A percentile compares a stretch with the other conserved stretches of the same genome.
Conservation (phyloP, 2,888 invertebrate genomes). For the Idaea biselata region DNA sequence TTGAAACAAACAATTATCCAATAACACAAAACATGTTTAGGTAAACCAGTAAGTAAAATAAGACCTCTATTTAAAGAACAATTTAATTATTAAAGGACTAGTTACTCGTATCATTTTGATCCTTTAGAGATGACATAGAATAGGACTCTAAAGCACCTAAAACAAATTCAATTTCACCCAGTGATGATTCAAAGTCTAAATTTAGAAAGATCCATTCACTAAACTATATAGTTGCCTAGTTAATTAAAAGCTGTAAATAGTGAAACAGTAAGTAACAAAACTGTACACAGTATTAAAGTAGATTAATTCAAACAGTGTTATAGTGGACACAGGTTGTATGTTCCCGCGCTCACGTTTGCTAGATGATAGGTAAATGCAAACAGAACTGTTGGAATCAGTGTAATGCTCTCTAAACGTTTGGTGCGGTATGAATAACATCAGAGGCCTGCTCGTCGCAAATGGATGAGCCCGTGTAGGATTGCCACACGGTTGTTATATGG, state of each 20-base stretch:
- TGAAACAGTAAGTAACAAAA: background rate
- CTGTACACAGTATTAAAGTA: background rate
- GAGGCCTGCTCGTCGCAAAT: conserved; percentile 55
- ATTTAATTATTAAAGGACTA: too few species aligned
- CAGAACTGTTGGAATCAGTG: conserved; percentile 54
- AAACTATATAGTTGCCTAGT: background rate
- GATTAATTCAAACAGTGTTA: conserved; percentile 23
- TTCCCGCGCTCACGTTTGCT: conserved; percentile 16
- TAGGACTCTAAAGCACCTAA: too few species aligned
- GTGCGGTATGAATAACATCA: conserved; percentile 75
- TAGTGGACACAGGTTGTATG: conserved; percentile 20
- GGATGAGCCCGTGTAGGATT: conserved; percentile 55
- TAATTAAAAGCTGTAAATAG: background rate
- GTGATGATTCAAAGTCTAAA: too few species aligned
- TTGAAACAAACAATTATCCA: background rate
- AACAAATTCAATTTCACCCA: too few species aligned
- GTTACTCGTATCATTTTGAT: too few species aligned
- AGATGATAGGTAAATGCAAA: conserved; percentile 40
- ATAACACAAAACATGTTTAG: background rate
- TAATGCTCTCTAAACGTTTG: conserved; percentile 70
- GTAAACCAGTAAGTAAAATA: background rate
- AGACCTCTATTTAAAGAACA: background rate
- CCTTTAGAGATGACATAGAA: too few species aligned
- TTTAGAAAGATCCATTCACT: too few species aligned
- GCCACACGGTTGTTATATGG: conserved; percentile 21